Evolutionary conservation across 1,140 invertebrate species (phyloP), one percentile per base, ranked within the genome.

Genomic region (Heliconius nattereri): DNA sequence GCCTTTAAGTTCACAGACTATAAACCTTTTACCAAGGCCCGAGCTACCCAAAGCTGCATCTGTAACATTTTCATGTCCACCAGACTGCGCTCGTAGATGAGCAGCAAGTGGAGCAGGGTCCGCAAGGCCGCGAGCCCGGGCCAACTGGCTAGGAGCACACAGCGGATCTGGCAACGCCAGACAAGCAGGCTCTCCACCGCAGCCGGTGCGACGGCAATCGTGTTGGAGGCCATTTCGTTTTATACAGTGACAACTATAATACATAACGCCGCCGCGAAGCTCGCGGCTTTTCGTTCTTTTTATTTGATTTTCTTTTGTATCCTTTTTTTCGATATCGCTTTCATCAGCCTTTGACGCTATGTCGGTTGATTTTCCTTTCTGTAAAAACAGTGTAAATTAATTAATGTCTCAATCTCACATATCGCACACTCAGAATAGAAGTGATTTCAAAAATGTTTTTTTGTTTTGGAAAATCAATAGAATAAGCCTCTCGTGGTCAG

Each of bases 181-280:
- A 84, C 97, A 97, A 32, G 96, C 95, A 0, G 96, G 96, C 71
- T 96, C 91, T 35, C 97, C 97, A 80, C 96, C 95, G 84, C 97
- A 97, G 77, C 96, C 95, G 54, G 95, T 95, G 32, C 97, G 94
- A 29, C 96, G 95, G 83, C 97, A 97, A 77, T 96, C 96, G 85
- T 97, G 97, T 89, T 97, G 97, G 7, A 97, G 90, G 1, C 97
- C 97, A 90, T 97, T 97, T n/a, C 96, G 95, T 84, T 96, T 97
- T 72, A 97, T 96, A 85, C 97, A 97, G 79, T 97, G 96, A 83
- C 97, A 97, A 76, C 95, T 96, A 76, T 95, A 96, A 81, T 96
- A 95, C 86, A 97, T 95, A 73, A 96, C 94, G 66, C 97, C 95
- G 29, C 94, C 95, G 7, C 96, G 95, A 73, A 97, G 90, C 82